Percentiles rank a stretch among this genome's conserved stretches.
phyloP scores from a whole-genome alignment of 2,888 invertebrate genomes.

The Drosophila histrio region DNA sequence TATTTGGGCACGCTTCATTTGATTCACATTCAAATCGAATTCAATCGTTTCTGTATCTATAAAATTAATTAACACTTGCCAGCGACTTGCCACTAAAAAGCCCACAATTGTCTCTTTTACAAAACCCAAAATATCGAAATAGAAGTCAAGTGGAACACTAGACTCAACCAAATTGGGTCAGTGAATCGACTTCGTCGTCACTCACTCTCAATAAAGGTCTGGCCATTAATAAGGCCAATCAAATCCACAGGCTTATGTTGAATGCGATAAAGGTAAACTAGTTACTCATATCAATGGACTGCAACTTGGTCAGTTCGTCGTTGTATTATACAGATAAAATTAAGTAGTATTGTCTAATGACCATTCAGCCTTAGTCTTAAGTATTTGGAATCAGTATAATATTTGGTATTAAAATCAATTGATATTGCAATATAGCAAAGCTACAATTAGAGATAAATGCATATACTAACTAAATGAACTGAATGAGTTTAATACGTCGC shows the following conservation, averaged over 20 bases:
- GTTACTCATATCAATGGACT: conserved; percentile 34
- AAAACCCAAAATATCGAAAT: conserved; percentile 18
- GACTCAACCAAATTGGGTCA: conserved; percentile 60
- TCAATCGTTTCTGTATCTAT: conserved; percentile 47
- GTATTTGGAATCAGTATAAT: not conserved
- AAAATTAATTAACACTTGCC: conserved; percentile 73
- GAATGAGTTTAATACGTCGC: no score
- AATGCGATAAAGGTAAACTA: conserved; percentile 55
- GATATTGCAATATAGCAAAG: not conserved
- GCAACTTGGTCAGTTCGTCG: conserved; percentile 27
- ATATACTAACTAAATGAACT: no score
- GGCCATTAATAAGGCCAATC: conserved; percentile 45
- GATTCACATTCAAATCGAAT: conserved; percentile 48
- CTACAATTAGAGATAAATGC: not conserved
- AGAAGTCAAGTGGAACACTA: conserved; percentile 48
- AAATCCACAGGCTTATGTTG: conserved; percentile 29
- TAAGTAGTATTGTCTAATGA: conserved; percentile 9
- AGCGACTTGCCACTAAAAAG: conserved; percentile 45
- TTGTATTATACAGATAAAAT: conserved; percentile 5
- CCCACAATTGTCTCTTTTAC: conserved; percentile 35
- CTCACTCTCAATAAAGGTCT: conserved; percentile 13
- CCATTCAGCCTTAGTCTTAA: conserved; percentile 8
- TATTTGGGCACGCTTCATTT: conserved; percentile 71
- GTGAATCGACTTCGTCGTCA: conserved; percentile 40
- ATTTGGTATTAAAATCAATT: not conserved